Evolutionary conservation across 2,113 vertebrate genomes (phyloP), one percentile per base, ranked within the genome.

Genomic region (Oreochromis aureus): DNA sequence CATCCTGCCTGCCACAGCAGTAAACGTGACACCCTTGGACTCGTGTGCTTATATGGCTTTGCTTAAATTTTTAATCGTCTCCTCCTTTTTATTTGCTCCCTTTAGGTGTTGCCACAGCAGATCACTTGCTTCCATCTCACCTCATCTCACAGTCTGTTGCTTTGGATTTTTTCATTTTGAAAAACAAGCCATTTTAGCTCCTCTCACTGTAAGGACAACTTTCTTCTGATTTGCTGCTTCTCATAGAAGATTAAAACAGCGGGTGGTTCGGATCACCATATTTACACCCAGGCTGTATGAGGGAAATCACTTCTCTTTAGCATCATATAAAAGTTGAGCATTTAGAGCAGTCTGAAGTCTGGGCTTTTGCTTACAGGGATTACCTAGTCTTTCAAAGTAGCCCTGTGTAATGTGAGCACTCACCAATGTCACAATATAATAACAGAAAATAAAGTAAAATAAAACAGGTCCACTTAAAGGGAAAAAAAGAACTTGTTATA

Each of bases 1-100:
- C 16, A 34, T 34, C 30, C 59, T 63, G 59, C 59, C 30, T 36
- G 59, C 16, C 2, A 63, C 30, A 63, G 59, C 1, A 11, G 15
- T 63, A 63, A 63, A 63, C 59, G 7, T 63, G 59, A 63, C 59
- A 63, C 63, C n/a, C 66, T 71, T 71, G 66, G 66, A 24, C n/a
- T 46, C 10, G 30, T 36, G 59, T 30, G n/a, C 22, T 30, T 3
- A 6, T 46, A 41, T 46, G 22, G 69, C 22, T 73, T 71, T 44
- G 36, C 19, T 24, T 44, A 22, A 44, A 0, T 44, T 71, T 69
- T 41, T 69, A 5, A 5, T 66, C 1, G 1, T 66, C 66, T 71
- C 8, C n/a, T 24, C 4, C 4, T 44, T 44, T 44, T 24, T 13
- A 6, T 5, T 22, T 71, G 0, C 12, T 16, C 12, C 7, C 36